Evolutionary conservation across 1,140 invertebrate species (phyloP), one percentile per base, ranked within the genome.

Genomic region (Melanaphis sacchari): DNA sequence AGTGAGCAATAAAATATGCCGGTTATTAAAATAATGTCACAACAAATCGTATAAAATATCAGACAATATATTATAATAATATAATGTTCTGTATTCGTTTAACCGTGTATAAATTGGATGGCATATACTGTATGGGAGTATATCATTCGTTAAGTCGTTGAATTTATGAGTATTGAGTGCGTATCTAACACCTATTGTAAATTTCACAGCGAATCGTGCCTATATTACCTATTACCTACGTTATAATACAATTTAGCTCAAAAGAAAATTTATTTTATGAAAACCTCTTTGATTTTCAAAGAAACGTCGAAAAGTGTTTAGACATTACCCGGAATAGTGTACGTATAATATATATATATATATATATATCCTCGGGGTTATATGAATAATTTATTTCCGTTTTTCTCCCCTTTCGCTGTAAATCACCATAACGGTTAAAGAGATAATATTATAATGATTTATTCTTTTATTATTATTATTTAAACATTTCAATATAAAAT

Each of bases 281-380:
- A 89, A 89, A 89, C 36, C 1, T 46, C 49, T 89, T 89, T 88
- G 87, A 88, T 88, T 88, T 88, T 52, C 87, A 54, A 54, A 89
- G 46, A 52, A 89, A 89, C 87, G 49, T 89, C n/a, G 87, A 88
- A 66, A 52, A 89, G 87, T 89, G n/a, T 52, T 54, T 89, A 89
- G 46, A 54, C 8, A 54, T 89, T 89, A 54, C n/a, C 22, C 8
- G 36, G 15, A 89, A 38, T 52, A 38, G 46, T 52, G 87, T 40
- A 54, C 24, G 18, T 66, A 66, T 66, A 66, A 52, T 52, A 52
- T 52, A 49, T 66, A 66, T 66, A 66, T 89, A 36, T 49, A 52
- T 52, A 52, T 52, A 49, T 66, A 66, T 66, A 66, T 89, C 49
- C 87, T 36, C 24, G 7, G 36, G 87, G 49, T 52, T 89, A 21